Percentiles rank a stretch among this genome's conserved stretches.
Evolutionary conservation across 2,888 invertebrate species (phyloP).

Genomic region (Pandemis cinnamomeana): DNA sequence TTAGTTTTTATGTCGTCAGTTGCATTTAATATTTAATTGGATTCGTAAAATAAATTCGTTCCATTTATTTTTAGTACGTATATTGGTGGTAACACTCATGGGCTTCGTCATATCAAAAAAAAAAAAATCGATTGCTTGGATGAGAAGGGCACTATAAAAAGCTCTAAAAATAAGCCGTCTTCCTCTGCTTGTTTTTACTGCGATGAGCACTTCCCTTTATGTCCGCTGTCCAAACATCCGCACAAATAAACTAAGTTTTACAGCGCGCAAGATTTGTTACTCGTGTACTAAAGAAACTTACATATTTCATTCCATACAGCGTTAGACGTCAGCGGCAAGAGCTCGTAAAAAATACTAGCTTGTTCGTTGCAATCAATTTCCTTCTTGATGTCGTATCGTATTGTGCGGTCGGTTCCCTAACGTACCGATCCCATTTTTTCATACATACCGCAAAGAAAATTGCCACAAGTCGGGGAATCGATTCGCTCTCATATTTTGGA

Average conservation of each 20-base stretch:
- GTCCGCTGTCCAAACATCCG: constrained; percentile 25
- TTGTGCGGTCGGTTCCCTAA: too few relatives aligned
- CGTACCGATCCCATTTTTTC: too few relatives aligned
- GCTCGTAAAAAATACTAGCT: neutral
- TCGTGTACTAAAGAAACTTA: neutral
- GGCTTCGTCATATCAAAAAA: neutral
- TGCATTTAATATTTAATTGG: too few relatives aligned
- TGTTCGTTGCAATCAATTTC: too few relatives aligned
- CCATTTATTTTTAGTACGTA: neutral
- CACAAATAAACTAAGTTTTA: constrained; percentile 16
- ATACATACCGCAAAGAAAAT: too few relatives aligned
- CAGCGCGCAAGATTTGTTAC: constrained; percentile 14
- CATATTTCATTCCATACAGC: neutral
- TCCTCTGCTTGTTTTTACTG: constrained; percentile 23
- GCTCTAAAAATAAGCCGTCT: constrained; percentile 1
- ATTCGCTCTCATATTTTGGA: too few relatives aligned
- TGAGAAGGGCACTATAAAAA: neutral
- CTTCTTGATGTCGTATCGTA: too few relatives aligned
- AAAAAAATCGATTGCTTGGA: neutral
- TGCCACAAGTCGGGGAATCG: too few relatives aligned
- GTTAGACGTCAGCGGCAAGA: too few relatives aligned
- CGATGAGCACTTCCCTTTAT: constrained; percentile 28
- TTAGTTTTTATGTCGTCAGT: too few relatives aligned
- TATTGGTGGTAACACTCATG: neutral
- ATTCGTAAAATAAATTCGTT: too few relatives aligned